These are phyloP conservation scores for Muscicapa adusta DNA, from an alignment of 2,113 vertebrate species.

Conservation along the genomic window DNA sequence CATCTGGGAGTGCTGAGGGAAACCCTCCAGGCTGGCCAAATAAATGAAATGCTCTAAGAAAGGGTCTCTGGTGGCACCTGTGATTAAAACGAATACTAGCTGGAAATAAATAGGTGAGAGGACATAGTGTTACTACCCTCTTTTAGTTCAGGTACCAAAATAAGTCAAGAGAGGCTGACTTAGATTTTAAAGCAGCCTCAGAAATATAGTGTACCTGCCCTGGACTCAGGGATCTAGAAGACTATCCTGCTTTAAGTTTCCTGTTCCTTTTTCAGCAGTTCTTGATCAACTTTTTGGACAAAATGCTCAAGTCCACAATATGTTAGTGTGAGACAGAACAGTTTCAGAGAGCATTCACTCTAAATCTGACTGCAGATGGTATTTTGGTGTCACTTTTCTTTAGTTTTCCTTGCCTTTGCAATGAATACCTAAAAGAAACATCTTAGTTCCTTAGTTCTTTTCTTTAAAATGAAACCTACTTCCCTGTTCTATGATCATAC, in stretches of 20 bases:
- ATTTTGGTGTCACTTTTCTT: background rate
- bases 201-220: background rate
- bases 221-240: background rate
- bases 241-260: background rate
- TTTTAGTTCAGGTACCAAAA: background rate
- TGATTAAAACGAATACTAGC: background rate
- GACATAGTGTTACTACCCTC: background rate
- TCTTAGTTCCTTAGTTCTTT: background rate
- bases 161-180: background rate
- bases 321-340: background rate
- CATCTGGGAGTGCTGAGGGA: background rate
- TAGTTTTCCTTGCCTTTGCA: background rate
- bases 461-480: background rate
- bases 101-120: background rate
- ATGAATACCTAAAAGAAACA: background rate
- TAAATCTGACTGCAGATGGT: background rate
- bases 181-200: background rate
- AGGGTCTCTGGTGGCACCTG: background rate
- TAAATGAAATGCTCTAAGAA: background rate
- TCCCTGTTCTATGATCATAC: background rate
- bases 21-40: background rate
- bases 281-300: background rate
- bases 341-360: background rate
- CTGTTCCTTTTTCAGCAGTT: background rate
- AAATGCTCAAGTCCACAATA: background rate